A percentile compares a stretch with the other conserved stretches of the same genome.
Conservation (phyloP, 1,140 invertebrate genomes). For the Diprion similis region DNA sequence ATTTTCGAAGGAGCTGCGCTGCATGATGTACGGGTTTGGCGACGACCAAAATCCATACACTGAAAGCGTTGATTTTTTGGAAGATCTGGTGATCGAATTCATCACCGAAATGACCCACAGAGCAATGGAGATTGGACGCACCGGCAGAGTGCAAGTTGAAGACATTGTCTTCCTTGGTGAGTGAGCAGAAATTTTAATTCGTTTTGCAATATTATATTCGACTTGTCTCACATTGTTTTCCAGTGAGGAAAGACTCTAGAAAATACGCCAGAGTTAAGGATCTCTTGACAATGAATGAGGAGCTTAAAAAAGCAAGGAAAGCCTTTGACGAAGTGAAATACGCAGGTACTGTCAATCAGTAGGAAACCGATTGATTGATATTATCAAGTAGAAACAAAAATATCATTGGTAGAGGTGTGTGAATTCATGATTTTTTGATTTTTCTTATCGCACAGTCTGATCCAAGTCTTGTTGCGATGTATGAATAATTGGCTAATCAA, state of each 20-base stretch:
- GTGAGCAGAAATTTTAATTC: slow-evolving; percentile 14
- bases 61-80: slow-evolving; percentile 96
- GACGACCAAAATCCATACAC: slow-evolving; percentile 99
- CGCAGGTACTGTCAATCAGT: slow-evolving; percentile 62
- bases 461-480: too few species aligned
- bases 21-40: slow-evolving; percentile 99
- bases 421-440: neutral
- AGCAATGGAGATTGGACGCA: slow-evolving; percentile 96
- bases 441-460: too few species aligned
- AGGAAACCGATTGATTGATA: slow-evolving; percentile 20
- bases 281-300: slow-evolving; percentile 98
- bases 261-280: slow-evolving; percentile 99
- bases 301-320: slow-evolving; percentile 97
- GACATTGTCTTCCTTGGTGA: slow-evolving; percentile 92
- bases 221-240: slow-evolving; percentile 27
- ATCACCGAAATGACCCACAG: slow-evolving; percentile 93
- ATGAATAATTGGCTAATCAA: too few species aligned
- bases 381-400: neutral
- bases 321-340: slow-evolving; percentile 99
- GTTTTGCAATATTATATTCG: neutral
- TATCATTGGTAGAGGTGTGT: slow-evolving; percentile 3
- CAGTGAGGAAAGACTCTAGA: slow-evolving; percentile 93
- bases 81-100: slow-evolving; percentile 98
- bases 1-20: slow-evolving; percentile 91
- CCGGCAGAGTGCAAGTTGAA: slow-evolving; percentile 95